Base-by-base conservation (phyloP, 2,113 vertebrate genomes). In the human (Homo sapiens) region DNA sequence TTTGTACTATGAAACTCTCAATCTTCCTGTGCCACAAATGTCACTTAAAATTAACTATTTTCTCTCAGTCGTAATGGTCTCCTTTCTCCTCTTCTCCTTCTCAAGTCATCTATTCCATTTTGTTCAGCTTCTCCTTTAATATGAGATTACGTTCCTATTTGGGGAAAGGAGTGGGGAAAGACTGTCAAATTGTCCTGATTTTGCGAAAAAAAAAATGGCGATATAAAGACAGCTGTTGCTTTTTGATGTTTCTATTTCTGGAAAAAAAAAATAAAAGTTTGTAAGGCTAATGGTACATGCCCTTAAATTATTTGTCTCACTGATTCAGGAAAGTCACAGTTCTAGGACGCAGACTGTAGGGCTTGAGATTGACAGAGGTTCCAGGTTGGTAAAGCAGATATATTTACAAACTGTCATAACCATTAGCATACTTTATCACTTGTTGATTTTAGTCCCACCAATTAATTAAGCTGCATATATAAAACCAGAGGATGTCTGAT, bases 41-140 rank as follows among this genome's bases (percentile, higher is more conserved):
- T 64, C 88, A 76, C 78, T 78, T 66, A 72, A 59, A 93, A 93
- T 95, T 80, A 95, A 61, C 50, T 88, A 32, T 88, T 97, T 52
- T 96, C 40, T 85, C n/a, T 50, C 32, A 91, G 20, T 90, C 2
- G 12, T 86, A 83, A 68, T 68, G 12, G 30, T 6, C 18, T 94
- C 48, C 8, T 40, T 81, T 87, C 50, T 70, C 5, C 50, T 57
- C 32, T 78, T 85, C 16, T 85, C 35, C 50, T 85, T 93, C n/a
- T 95, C 45, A 64, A 84, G 32, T 12, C 32, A 48, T 68, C 32
- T 75, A 10, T 32, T 73, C 11, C 1, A 66, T 13, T 52, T 32
- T 79, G 5, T 55, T 40, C 30, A 66, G 10, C 16, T 0, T 52
- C 5, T 55, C 4, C 50, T 89, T 70, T 87, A 80, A 79, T 32